Conservation (phyloP, 1,140 invertebrate genomes). For the Aphelenchoides avenae region DNA sequence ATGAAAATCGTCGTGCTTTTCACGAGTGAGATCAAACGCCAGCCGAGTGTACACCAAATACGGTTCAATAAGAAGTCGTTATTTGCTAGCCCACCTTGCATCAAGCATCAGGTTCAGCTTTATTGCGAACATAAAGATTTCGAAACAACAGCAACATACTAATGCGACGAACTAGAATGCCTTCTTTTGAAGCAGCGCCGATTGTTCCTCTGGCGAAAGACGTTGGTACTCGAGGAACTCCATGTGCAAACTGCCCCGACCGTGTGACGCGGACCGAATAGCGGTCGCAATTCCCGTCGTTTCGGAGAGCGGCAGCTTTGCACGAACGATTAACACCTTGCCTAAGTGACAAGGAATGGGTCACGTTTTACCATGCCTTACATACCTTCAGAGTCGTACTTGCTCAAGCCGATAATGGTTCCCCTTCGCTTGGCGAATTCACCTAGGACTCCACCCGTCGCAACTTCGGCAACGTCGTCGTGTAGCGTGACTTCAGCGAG, state of each 20-base stretch:
- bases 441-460: conserved; percentile 6
- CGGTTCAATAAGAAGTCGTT: too few species aligned
- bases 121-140: too few species aligned
- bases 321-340: conserved; percentile 5
- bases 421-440: conserved; percentile 15
- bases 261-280: conserved; percentile 19
- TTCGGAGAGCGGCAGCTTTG: conserved; percentile 23
- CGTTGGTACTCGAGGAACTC: conserved; percentile 13
- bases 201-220: conserved; percentile 1
- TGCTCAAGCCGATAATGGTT: conserved; percentile 8
- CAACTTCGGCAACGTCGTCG: neutral
- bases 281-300: conserved; percentile 18
- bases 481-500: conserved; percentile 10
- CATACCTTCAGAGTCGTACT: neutral
- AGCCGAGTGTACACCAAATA: too few species aligned
- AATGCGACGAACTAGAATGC: too few species aligned
- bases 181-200: neutral
- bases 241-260: conserved; percentile 16
- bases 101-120: too few species aligned
- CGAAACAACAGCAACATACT: too few species aligned
- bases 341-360: conserved; percentile 2
- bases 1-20: too few species aligned
- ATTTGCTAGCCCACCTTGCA: too few species aligned
- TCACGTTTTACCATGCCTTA: neutral
- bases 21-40: too few species aligned